Base-by-base conservation (phyloP, 2,888 invertebrate species). In the Agrotis clavis region DNA sequence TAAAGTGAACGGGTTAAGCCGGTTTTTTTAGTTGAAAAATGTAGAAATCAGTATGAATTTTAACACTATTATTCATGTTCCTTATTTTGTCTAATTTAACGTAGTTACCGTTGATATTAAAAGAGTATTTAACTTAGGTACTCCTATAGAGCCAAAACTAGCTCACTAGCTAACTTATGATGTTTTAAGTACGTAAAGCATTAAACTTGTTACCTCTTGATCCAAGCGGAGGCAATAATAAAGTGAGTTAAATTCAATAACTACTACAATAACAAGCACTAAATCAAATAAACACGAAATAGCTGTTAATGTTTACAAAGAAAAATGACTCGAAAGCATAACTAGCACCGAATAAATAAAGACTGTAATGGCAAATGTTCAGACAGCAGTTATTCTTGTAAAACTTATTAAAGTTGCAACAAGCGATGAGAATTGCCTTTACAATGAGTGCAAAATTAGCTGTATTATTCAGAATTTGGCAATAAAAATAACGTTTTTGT, bases 381-480 rank as follows among this genome's bases (percentile, higher is more conserved):
- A 54, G 13, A 21, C 18, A n/a, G 21, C n/a, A 47, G 45, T 21
- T 69, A n/a, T 35, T 54, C 41, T 45, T 7, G 53, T 47, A 16
- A 30, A 54, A 54, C 47, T 21, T 54, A 54, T 54, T 54, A 47
- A 47, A 54, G 30, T 68, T 54, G 54, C 70, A 54, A 16, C n/a
- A 19, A 9, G 41, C 41, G n/a, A 47, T 19, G 9, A 56, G 30
- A 48, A 56, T 35, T 14, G 16, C 14, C 21, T 56, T n/a, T n/a
- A 9, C 4, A 70, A 9, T 35, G 4, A 16, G 9, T 11, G 54
- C 5, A n/a, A 21, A 47, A 35, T 69, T 21, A 6, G 14, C 2
- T 53, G 4, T 59, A 9, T 41, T 65, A 4, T 41, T 11, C 7
- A 35, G 21, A 14, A 35, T 21, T 35, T 54, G 7, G 1, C 18